phyloP scores from a whole-genome alignment of 2,113 vertebrate species.

The Regulus satrapa region DNA sequence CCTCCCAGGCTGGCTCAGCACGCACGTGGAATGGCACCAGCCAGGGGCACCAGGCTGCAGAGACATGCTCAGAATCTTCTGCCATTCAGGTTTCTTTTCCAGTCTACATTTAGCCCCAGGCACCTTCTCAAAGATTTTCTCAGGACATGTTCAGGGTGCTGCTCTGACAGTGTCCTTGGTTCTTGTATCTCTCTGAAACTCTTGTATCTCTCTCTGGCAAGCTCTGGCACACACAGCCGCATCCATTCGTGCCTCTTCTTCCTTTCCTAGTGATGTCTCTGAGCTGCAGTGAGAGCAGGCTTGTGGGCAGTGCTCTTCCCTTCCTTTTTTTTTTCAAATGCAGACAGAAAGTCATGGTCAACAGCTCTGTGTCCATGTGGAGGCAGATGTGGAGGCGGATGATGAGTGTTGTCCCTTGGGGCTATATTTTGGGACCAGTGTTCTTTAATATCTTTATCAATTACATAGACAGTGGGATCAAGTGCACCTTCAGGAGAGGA shows the following conservation, averaged over 20 bases:
- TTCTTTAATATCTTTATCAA: neutral
- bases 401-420: too few relatives aligned
- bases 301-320: neutral
- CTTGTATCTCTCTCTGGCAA: neutral
- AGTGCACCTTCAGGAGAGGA: neutral
- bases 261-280: neutral
- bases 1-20: neutral
- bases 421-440: neutral
- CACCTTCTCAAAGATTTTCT: neutral
- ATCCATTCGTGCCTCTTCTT: fast-evolving
- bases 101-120: neutral
- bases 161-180: neutral
- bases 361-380: neutral
- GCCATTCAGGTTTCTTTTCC: neutral
- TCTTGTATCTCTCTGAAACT: neutral
- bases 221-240: neutral
- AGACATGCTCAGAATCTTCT: neutral
- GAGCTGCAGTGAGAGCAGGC: neutral
- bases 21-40: neutral
- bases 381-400: fast-evolving
- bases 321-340: neutral
- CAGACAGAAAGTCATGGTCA: neutral
- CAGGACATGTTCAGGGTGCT: neutral
- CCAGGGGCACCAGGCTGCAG: neutral
- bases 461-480: neutral